A percentile compares a stretch with the other conserved stretches of the same genome.
Conservation (phyloP, 2,113 vertebrate genomes). For the Cebus imitator region DNA sequence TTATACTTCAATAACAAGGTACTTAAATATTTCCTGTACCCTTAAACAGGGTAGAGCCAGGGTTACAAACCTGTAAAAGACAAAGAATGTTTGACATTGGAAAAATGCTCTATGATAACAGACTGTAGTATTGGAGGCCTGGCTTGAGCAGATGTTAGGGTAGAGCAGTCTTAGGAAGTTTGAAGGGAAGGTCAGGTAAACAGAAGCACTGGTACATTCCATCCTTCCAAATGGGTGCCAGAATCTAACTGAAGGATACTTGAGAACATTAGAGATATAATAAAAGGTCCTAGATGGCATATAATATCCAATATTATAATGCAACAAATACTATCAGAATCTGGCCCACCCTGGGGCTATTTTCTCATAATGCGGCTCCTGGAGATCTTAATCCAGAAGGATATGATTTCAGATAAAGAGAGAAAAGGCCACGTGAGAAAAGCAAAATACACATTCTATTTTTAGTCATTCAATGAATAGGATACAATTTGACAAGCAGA, state of each 20-base stretch:
- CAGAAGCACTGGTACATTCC: not conserved
- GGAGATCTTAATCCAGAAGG: slow-evolving; percentile 15
- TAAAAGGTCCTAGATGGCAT: not conserved
- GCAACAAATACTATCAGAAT: not conserved
- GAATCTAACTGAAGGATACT: not conserved
- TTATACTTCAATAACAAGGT: not conserved
- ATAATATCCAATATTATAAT: not conserved
- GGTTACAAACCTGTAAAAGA: slow-evolving; percentile 21
- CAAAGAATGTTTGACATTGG: not conserved
- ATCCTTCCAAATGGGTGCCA: not conserved
- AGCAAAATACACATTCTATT: not conserved
- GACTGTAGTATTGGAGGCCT: not conserved
- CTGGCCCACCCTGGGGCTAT: not conserved
- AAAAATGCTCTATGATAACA: not conserved
- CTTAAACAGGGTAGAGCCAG: slow-evolving; percentile 65
- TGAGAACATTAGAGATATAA: not conserved
- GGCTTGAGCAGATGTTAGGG: not conserved
- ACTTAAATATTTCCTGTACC: slow-evolving; percentile 22
- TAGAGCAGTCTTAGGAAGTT: not conserved
- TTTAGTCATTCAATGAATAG: not conserved
- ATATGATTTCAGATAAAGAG: not conserved
- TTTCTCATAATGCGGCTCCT: not conserved
- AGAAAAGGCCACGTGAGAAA: not conserved
- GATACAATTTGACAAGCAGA: not conserved
- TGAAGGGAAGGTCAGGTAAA: slow-evolving; percentile 7